Conservation (phyloP, 2,797 vertebrate genomes). For the Cygnus olor region DNA sequence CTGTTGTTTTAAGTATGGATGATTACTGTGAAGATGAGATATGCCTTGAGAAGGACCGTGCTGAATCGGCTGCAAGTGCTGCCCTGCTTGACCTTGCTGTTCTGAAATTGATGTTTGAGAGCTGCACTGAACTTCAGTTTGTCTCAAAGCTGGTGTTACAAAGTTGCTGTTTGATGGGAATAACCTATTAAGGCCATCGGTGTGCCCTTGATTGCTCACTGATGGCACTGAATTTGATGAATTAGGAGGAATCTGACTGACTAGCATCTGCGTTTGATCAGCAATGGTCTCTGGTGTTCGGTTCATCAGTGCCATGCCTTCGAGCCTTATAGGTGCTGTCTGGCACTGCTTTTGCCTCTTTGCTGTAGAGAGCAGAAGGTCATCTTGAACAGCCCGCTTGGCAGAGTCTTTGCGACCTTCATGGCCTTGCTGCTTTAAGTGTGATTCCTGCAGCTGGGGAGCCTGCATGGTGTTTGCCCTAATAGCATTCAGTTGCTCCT, state of each 20-base stretch:
- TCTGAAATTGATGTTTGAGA: constrained; percentile 86
- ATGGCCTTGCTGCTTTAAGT: constrained; percentile 79
- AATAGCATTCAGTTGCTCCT: constrained; percentile 86
- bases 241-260: constrained; percentile 84
- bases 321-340: constrained; percentile 81
- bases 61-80: constrained; percentile 88
- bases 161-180: constrained; percentile 89
- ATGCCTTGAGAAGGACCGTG: constrained; percentile 83
- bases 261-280: constrained; percentile 89
- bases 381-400: constrained; percentile 91
- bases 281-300: constrained; percentile 72
- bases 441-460: constrained; percentile 79
- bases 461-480: constrained; percentile 79
- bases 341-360: constrained; percentile 93
- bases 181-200: constrained; percentile 83
- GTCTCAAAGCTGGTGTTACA: constrained; percentile 82
- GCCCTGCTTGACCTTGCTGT: constrained; percentile 84
- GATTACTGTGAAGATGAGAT: constrained; percentile 87
- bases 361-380: constrained; percentile 88
- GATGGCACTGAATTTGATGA: constrained; percentile 81
- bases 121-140: constrained; percentile 86
- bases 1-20: constrained; percentile 88
- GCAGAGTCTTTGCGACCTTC: constrained; percentile 90
- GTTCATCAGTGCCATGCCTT: constrained; percentile 83
- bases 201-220: constrained; percentile 79